A percentile compares a stretch with the other conserved stretches of the same genome.
These are phyloP conservation scores for Tachina lurida DNA, from an alignment of 2,888 invertebrate species.

Conservation along the genomic window DNA sequence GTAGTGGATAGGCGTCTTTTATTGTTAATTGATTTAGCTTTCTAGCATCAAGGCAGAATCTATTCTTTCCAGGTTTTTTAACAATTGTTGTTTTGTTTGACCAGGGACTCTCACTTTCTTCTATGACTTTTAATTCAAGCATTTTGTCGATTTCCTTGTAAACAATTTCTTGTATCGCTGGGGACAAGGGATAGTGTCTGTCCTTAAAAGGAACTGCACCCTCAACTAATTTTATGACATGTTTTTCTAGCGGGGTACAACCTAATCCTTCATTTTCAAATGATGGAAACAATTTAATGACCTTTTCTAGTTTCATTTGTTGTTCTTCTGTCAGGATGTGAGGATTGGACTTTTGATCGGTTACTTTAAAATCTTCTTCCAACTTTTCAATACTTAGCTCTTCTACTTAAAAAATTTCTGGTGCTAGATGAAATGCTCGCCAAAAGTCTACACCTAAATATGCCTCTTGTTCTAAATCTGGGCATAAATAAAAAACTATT, in stretches of 20 bases:
- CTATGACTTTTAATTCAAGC: conserved; percentile 60
- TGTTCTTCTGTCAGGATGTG: conserved; percentile 24
- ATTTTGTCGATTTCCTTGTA: conserved; percentile 76
- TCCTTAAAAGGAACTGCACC: conserved; percentile 9
- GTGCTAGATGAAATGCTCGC: neutral
- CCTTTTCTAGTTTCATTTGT: neutral
- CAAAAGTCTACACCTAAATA: conserved; percentile 39
- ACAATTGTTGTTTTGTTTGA: conserved; percentile 6
- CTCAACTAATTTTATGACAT: neutral
- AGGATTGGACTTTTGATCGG: neutral
- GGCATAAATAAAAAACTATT: conserved; percentile 25
- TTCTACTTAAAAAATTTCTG: conserved; percentile 3
- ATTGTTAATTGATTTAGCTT: no score
- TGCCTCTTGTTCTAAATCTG: conserved; percentile 15
- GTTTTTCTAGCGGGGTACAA: neutral
- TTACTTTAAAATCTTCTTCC: neutral
- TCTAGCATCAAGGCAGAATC: neutral
- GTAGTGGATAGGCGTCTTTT: no score
- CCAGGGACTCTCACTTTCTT: conserved; percentile 2
- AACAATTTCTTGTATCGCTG: conserved; percentile 56
- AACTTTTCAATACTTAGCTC: neutral
- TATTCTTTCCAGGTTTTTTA: neutral
- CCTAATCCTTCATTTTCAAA: neutral
- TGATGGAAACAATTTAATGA: neutral
- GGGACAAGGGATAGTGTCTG: conserved; percentile 60